phyloP scores from a whole-genome alignment of 2,888 invertebrate species.

The Drosophila peninsularis region DNA sequence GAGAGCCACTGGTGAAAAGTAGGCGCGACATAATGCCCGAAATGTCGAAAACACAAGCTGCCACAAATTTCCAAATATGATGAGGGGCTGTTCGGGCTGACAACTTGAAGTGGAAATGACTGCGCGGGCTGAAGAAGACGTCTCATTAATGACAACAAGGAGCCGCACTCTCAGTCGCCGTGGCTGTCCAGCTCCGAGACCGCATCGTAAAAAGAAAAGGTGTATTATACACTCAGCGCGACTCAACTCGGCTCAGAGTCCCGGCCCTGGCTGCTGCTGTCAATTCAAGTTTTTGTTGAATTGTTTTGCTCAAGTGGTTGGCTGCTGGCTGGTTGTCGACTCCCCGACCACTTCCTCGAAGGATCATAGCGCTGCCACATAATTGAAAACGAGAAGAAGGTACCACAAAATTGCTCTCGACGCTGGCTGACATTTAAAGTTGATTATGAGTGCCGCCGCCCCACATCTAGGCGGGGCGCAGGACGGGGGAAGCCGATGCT shows the following conservation, averaged over 20 bases:
- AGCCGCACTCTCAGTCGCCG: slow-evolving; percentile 17
- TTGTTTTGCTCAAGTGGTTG: slow-evolving; percentile 61
- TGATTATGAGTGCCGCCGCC: slow-evolving; percentile 66
- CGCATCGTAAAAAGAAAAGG: slow-evolving; percentile 65
- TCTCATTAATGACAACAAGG: slow-evolving; percentile 83
- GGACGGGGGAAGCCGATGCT: not conserved
- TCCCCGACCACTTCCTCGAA: slow-evolving; percentile 71
- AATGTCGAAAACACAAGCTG: slow-evolving; percentile 75
- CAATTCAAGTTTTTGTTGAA: slow-evolving; percentile 65
- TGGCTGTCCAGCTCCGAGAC: slow-evolving; percentile 6
- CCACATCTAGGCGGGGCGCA: slow-evolving; percentile 21
- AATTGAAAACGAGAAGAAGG: slow-evolving; percentile 73
- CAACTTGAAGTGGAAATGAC: slow-evolving; percentile 82
- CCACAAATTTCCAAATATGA: slow-evolving; percentile 69
- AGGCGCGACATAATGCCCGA: slow-evolving; percentile 80
- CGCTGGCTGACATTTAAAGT: slow-evolving; percentile 63
- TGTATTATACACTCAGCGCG: slow-evolving; percentile 71
- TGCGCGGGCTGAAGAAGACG: slow-evolving; percentile 76
- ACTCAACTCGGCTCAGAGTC: not conserved
- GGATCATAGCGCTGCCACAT: slow-evolving; percentile 70
- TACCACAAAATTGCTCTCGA: slow-evolving; percentile 64
- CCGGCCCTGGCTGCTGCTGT: slow-evolving; percentile 41
- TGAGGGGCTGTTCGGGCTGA: slow-evolving; percentile 69
- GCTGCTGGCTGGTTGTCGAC: slow-evolving; percentile 24
- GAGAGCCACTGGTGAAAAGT: slow-evolving; percentile 59